Evolutionary conservation across 1,140 invertebrate genomes (phyloP).

Genomic region (Saccostrea echinata): DNA sequence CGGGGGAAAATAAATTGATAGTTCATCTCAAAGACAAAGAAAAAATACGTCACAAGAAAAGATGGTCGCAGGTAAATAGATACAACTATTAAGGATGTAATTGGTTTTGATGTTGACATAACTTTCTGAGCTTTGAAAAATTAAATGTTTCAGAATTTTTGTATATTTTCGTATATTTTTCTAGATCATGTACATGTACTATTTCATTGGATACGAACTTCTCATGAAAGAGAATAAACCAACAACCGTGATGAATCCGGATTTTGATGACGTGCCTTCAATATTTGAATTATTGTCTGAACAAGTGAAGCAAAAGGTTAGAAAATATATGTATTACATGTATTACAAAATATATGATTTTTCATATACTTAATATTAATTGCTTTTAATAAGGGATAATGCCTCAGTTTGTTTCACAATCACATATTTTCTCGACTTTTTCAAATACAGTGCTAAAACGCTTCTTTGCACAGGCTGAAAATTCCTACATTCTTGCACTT

Average conservation of each 20-base stretch:
- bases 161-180: slow-evolving; percentile 35
- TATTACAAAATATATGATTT: too few species aligned
- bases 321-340: too few species aligned
- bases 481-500: slow-evolving; percentile 82
- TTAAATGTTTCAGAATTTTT: too few species aligned
- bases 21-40: slow-evolving; percentile 98
- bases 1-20: slow-evolving; percentile 98
- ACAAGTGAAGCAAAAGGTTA: slow-evolving; percentile 40
- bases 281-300: slow-evolving; percentile 44
- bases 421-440: not conserved
- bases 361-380: too few species aligned
- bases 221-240: slow-evolving; percentile 65
- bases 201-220: slow-evolving; percentile 82
- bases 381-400: not conserved
- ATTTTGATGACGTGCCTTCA: slow-evolving; percentile 43
- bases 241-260: not conserved
- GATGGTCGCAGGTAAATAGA: slow-evolving; percentile 78
- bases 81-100: too few species aligned
- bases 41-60: slow-evolving; percentile 94
- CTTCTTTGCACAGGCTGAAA: slow-evolving; percentile 77
- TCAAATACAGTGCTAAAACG: not conserved
- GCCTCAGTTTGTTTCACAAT: not conserved
- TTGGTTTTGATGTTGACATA: too few species aligned
- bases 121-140: too few species aligned
- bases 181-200: slow-evolving; percentile 86